Evolutionary conservation across 2,113 vertebrate genomes (phyloP), one percentile per base, ranked within the genome.

Genomic region (Pagrus major): DNA sequence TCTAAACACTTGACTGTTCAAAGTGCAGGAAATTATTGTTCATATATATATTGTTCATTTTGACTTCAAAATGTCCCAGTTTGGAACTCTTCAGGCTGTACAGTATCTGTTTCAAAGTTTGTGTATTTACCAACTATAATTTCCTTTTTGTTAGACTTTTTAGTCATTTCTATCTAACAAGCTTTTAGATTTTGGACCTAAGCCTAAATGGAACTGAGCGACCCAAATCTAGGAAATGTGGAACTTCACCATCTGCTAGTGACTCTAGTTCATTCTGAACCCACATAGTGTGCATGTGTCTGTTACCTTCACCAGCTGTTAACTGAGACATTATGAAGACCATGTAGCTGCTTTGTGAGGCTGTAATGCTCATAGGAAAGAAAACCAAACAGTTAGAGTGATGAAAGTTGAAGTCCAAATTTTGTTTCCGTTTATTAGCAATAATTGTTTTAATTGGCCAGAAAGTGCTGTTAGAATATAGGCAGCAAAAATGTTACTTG

Each of bases 1-100:
- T 47, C 15, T 63, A 11, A 35, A 52, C 27, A 35, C 11, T 44
- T 42, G 65, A 67, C 14, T 52, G 20, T 12, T 35, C n/a, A 59
- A 3, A 47, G 59, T 64, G 52, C 46, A 70, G 46, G 72, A 78
- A 80, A 68, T n/a, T n/a, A n/a, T n/a, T n/a, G n/a, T n/a, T n/a
- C n/a, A n/a, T n/a, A n/a, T n/a, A n/a, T n/a, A n/a, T n/a, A n/a
- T n/a, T n/a, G n/a, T n/a, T n/a, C 23, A 35, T 55, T 84, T 71
- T 70, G 6, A 31, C 37, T 64, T 56, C 3, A 44, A 78, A 7
- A 63, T 29, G 10, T 25, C 10, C 4, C 47, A 41, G 71, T 68
- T 46, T 47, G 15, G 52, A n/a, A 69, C 33, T 64, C 60, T n/a
- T 16, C 39, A 41, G 18, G 16, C n/a, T 8, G 25, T 27, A 18